Base-by-base conservation (phyloP, 2,113 vertebrate genomes). In the Piprites chloris region DNA sequence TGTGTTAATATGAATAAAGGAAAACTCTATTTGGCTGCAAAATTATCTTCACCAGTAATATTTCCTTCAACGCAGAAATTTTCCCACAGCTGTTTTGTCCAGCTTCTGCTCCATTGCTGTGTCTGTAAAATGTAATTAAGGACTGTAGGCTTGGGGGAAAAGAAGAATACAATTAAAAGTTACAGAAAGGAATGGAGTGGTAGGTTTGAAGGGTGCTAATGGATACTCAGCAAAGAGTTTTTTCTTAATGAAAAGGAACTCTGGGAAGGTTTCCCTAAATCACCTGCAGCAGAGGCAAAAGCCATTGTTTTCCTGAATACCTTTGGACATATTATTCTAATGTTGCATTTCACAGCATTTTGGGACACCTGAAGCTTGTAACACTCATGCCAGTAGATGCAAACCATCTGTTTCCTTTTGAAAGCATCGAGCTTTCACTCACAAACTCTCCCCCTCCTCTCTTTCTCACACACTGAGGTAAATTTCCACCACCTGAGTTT, bases 91-190 rank as follows among this genome's bases (percentile, higher is more conserved):
- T 97, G 94, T 87, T 97, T 88, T 96, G 87, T 95, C 82, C 82
- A 95, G 72, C 74, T 82, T 96, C 83, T 39, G 74, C 46, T 59
- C 14, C 63, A 32, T 20, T 90, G 87, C 59, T 96, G 35, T 66
- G 82, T 97, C 94, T 97, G 92, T 94, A 90, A 94, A 93, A 95
- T 69, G 89, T 95, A 96, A 96, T 96, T 96, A 97, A 97, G 71
- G 91, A 71, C 73, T 94, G 77, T 79, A 93, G 85, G 87, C 87
- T 97, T 92, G 71, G 75, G 86, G 85, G 78, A 97, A 95, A 93
- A 39, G 47, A 95, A 94, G 75, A 86, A 80, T 91, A 90, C 86
- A 92, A 96, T 97, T 95, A 93, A 93, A 80, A 88, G 61, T 81
- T 82, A 58, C 23, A 63, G 68, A 83, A 58, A 82, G 33, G 5